Evolutionary conservation across 2,888 invertebrate genomes (phyloP), one percentile per base, ranked within the genome.

Genomic region (Oeneis ivallda): DNA sequence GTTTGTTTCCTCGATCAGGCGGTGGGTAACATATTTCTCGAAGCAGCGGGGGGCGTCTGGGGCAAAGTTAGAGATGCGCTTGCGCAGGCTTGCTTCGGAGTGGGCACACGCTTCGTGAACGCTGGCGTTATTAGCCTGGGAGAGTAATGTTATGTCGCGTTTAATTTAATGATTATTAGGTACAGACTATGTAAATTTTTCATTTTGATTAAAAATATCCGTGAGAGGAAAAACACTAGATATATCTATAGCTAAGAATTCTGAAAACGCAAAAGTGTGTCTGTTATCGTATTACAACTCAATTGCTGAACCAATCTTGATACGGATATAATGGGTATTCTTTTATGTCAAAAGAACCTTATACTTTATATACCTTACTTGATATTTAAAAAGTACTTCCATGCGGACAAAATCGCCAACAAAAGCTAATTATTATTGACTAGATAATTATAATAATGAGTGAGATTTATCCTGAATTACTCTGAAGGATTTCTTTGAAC

Each of bases 1-100:
- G 84, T 87, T 85, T 86, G 86, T 87, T 89, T 85, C 87, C 83
- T 82, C 79, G 77, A 79, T 74, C 71, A 79, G 76, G 74, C 78
- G 78, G 84, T 87, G 87, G 90, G 87, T 86, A 87, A 87, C 85
- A 85, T 87, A 84, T 86, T 79, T 85, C 82, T 80, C 70, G 70
- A 74, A 75, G 72, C 89, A 76, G 84, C 90, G 82, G 90, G 91
- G 84, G 88, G 88, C 83, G 84, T 81, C 85, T 82, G 83, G 77
- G 75, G 74, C 79, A 75, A 78, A 76, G 70, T 74, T 72, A 77
- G 79, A 80, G 80, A 82, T 79, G 79, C 79, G 71, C 78, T 70
- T 79, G 79, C 79, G 71, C 78, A 70, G 78, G 77, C 79, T 77
- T 76, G 73, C 68, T 70, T 74, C 76, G 74, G 70, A 73, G 9